phyloP scores from a whole-genome alignment of 2,888 invertebrate genomes.

The Phyllotreta cruciferae region DNA sequence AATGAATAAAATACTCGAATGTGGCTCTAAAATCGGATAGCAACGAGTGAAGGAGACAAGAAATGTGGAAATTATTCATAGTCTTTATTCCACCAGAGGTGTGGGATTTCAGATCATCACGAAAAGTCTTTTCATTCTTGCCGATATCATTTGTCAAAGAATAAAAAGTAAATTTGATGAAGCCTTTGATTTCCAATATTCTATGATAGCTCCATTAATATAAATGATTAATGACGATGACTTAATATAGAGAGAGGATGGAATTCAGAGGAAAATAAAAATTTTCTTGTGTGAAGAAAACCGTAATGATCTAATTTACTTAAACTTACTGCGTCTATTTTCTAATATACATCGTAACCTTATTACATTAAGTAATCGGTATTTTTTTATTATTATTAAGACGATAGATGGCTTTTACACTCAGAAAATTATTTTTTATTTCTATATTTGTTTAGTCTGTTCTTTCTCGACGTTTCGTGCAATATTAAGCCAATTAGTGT shows the following conservation, averaged over 20 bases:
- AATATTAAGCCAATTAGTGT: too few relatives aligned
- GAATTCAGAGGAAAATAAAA: constrained; percentile 28
- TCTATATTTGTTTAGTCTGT: too few relatives aligned
- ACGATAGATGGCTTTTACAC: too few relatives aligned
- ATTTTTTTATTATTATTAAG: too few relatives aligned
- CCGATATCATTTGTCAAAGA: constrained; percentile 58
- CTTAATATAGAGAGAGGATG: constrained; percentile 20
- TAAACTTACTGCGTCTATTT: constrained; percentile 9
- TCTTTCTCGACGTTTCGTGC: too few relatives aligned
- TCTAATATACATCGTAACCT: too few relatives aligned
- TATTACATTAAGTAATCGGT: too few relatives aligned
- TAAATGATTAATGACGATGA: constrained; percentile 32
- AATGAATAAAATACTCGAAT: constrained; percentile 56
- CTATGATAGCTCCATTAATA: constrained; percentile 35
- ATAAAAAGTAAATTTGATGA: constrained; percentile 43
- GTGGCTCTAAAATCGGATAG: constrained; percentile 52
- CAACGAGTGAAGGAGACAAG: constrained; percentile 55
- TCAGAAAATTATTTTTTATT: too few relatives aligned
- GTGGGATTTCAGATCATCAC: constrained; percentile 54
- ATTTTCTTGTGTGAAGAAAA: constrained; percentile 20
- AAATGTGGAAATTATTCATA: constrained; percentile 60
- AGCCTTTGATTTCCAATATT: constrained; percentile 41
- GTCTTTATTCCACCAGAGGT: constrained; percentile 56
- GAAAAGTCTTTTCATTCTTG: constrained; percentile 55
- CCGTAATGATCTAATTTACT: constrained; percentile 29